Conservation (phyloP, 2,113 vertebrate species). For the Myrmophylax atrothorax region DNA sequence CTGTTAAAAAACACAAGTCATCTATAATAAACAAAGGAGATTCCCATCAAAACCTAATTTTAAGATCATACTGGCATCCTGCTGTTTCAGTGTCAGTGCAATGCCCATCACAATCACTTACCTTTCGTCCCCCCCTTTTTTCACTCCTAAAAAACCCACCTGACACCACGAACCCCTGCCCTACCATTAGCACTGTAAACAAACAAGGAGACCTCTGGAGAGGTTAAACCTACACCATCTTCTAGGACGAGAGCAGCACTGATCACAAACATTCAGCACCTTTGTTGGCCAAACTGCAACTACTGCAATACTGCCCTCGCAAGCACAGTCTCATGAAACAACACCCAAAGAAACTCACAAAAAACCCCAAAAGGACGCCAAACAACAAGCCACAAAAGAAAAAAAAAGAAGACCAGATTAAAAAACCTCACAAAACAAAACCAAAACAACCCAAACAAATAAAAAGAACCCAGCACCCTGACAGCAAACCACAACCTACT, state of each 20-base stretch:
- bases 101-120: neutral
- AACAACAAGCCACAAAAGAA: neutral
- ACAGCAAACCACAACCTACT: neutral
- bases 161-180: neutral
- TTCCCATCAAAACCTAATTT: neutral
- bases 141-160: neutral
- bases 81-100: neutral
- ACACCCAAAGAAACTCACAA: neutral
- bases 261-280: neutral
- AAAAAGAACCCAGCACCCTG: neutral
- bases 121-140: neutral
- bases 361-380: neutral
- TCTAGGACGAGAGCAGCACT: neutral
- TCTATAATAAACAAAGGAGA: neutral
- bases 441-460: neutral
- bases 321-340: neutral
- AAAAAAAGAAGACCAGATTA: neutral
- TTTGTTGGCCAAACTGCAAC: neutral
- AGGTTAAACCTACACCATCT: neutral
- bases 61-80: neutral
- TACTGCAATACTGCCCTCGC: neutral
- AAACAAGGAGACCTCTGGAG: neutral
- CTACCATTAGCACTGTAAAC: rapidly evolving
- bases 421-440: neutral
- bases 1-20: neutral